phyloP scores from a whole-genome alignment of 2,113 vertebrate genomes.

The Leucopsar rothschildi region DNA sequence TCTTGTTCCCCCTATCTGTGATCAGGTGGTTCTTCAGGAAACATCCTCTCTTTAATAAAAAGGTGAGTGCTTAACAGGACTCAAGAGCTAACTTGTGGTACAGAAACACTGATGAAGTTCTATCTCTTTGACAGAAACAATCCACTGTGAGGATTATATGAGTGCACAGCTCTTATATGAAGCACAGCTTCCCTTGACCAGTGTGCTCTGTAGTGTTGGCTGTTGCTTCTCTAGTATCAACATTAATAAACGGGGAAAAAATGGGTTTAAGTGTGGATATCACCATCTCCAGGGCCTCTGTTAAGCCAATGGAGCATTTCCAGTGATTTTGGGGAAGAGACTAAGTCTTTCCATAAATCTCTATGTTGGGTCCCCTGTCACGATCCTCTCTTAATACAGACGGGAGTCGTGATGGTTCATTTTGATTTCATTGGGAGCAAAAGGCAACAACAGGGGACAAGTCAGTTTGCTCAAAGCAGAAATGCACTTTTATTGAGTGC shows the following conservation, averaged over 20 bases:
- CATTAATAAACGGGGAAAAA: neutral
- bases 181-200: neutral
- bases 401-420: too few relatives aligned
- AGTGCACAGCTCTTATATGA: neutral
- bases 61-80: conserved; percentile 57
- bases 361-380: neutral
- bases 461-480: too few relatives aligned
- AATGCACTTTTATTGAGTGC: too few relatives aligned
- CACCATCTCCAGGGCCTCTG: neutral
- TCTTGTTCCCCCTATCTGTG: neutral
- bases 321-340: neutral
- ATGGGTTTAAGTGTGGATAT: neutral
- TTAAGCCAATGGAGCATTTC: neutral
- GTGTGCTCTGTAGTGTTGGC: neutral
- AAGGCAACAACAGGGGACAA: too few relatives aligned
- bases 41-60: conserved; percentile 63
- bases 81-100: neutral
- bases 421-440: too few relatives aligned
- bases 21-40: conserved; percentile 74
- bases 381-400: too few relatives aligned
- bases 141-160: neutral
- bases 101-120: neutral
- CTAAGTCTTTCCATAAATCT: neutral
- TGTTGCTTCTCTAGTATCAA: neutral
- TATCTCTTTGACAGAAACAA: neutral